Base-by-base conservation (phyloP, 2,797 vertebrate species). In the Phalanger gymnotis region DNA sequence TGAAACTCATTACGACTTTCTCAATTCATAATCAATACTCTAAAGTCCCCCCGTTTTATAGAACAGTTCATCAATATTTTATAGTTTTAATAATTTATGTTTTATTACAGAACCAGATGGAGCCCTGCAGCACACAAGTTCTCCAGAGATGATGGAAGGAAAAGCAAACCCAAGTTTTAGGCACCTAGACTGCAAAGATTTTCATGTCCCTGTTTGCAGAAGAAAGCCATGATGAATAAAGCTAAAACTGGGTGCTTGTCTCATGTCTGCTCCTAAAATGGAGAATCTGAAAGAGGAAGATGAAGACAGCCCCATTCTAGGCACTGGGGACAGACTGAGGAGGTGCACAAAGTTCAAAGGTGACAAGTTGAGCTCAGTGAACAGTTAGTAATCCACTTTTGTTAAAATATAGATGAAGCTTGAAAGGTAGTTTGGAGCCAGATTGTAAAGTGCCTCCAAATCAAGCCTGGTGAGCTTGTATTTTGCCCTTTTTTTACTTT, bases 41-140 rank as follows among this genome's bases (percentile, higher is more conserved):
- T 98, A 98, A 98, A 98, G 56, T 96, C 94, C 96, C 97, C 98
- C 98, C 98, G 98, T 96, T 98, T 98, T 97, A 98, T 97, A 98
- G 98, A 98, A 98, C 94, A 98, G 95, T 97, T 98, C 98, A 99
- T 98, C 97, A 98, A 98, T 98, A 98, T 98, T 98, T 98, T 98
- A 98, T 97, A 97, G 96, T 95, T 98, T 99, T 98, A 98, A 99
- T 98, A 98, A 98, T 98, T 98, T 96, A 98, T 98, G 92, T 93
- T 98, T 98, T 98, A 98, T 98, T 98, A 97, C 95, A 98, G 96
- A 98, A 98, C 96, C 98, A 98, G 98, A 98, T 98, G 97, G 98
- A 98, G 96, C 94, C 91, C 96, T 98, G 96, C 34, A 0, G 98
- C 94, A 97, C 53, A 94, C 89, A 97, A 96, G 95, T 98, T 97